phyloP scores from a whole-genome alignment of 2,797 vertebrate genomes.

The Pogoniulus pusillus region DNA sequence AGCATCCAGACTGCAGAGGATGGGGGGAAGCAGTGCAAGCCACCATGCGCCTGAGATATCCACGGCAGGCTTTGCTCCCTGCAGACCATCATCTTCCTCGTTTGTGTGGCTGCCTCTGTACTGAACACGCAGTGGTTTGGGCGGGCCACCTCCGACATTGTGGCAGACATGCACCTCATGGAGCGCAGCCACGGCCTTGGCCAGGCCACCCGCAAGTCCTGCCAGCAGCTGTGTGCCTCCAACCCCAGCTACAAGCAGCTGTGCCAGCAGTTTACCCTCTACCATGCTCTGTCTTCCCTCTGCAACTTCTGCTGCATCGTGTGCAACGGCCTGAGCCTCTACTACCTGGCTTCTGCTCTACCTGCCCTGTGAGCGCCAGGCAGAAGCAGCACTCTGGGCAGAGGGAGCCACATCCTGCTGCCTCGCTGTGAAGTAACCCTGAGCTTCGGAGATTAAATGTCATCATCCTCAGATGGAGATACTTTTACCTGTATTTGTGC shows the following conservation, averaged over 20 bases:
- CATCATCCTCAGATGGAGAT: background rate
- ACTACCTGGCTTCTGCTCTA: slow-evolving; percentile 81
- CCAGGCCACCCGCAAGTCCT: slow-evolving; percentile 78
- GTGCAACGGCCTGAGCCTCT: slow-evolving; percentile 84
- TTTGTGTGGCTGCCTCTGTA: slow-evolving; percentile 79
- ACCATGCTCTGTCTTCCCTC: slow-evolving; percentile 79
- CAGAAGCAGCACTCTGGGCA: background rate
- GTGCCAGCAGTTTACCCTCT: slow-evolving; percentile 74
- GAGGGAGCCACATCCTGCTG: background rate
- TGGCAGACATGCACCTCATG: slow-evolving; percentile 81
- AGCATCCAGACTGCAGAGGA: background rate
- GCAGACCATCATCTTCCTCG: slow-evolving; percentile 82
- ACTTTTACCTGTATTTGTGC: background rate
- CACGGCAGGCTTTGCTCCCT: background rate
- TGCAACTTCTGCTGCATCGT: slow-evolving; percentile 85
- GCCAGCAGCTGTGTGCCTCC: slow-evolving; percentile 73
- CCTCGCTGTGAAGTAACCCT: background rate
- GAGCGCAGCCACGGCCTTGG: slow-evolving; percentile 81
- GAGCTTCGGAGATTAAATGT: background rate
- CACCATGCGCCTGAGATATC: too few relatives aligned
- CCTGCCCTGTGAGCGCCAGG: slow-evolving; percentile 51
- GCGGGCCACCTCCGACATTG: slow-evolving; percentile 78
- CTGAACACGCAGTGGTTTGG: slow-evolving; percentile 86
- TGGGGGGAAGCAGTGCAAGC: background rate
- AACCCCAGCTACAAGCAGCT: slow-evolving; percentile 77